Evolutionary conservation across 2,888 invertebrate genomes (phyloP), one percentile per base, ranked within the genome.

Genomic region (Oscheius sp.): DNA sequence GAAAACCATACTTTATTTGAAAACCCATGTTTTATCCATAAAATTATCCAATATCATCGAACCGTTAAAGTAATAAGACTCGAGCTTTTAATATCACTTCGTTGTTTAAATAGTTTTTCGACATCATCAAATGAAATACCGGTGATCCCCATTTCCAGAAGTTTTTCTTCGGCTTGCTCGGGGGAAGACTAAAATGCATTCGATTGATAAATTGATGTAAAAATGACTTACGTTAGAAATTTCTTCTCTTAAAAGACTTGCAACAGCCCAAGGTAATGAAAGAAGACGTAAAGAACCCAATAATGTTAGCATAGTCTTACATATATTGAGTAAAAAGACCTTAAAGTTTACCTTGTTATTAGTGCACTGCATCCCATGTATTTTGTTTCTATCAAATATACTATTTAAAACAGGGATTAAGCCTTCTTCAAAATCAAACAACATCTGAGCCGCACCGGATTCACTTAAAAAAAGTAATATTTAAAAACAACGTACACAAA

Each of bases 361-460:
- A 5, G 20, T 33, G 20, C 32, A 20, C 32, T 50, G 47, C 28
- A 67, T 30, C 8, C 20, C n/a, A 0, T 45, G 33, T 24, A 61
- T 14, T 5, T 36, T 22, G 17, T 33, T 61, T 14, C 67, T 41
- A 33, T 56, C 28, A 50, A 61, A 67, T n/a, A 61, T 62, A 28
- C 38, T 41, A 24, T 28, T 30, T 26, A 70, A 22, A 4, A 62
- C 54, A 12, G 70, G 70, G 14, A 70, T 38, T 26, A 70, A 62
- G n/a, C 66, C 70, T 2, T 56, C 22, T 24, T 49, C 44, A 9
- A 71, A 49, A 32, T 71, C 71, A 32, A 32, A 59, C 12, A 56
- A 38, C 71, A 71, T 71, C 28, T 71, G 71, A 2, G 57, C 17
- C 12, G 64, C 71, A 14, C 71, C 71, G 14, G 12, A n/a, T 20